Evolutionary conservation across 2,797 vertebrate species (phyloP), one percentile per base, ranked within the genome.

Genomic region (Phrynocephalus vlangalii): DNA sequence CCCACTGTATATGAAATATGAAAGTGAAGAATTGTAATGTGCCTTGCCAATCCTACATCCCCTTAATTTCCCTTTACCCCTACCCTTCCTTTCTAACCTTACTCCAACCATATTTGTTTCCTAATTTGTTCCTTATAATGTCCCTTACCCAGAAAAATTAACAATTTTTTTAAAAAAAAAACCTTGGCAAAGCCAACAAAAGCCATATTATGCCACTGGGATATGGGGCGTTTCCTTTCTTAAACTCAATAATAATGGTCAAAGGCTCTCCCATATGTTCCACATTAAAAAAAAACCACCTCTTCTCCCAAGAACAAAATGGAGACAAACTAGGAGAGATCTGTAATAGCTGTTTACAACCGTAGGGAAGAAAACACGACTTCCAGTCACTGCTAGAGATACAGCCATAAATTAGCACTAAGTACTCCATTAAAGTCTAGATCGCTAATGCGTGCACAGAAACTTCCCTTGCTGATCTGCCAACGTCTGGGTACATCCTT

Each of bases 361-460:
- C 38, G 86, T 82, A 80, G 88, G 88, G 91, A 92, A 77, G 92
- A 90, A 91, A 83, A 91, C 90, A 28, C 8, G 79, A 91, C 88
- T 96, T 94, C 93, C 94, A 95, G 94, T 86, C 95, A 92, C 89
- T 18, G 50, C 76, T 85, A 89, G 8, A 76, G 84, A 86, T 88
- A 73, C 77, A 90, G 22, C 88, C 94, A 89, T 87, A 87, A 91
- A 92, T 92, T 94, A 93, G 95, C 94, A 93, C 94, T 90, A 91
- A 95, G 95, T 95, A 93, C 93, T 87, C 94, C 95, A 96, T 95
- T 96, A 95, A 80, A 95, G 92, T 94, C 82, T 91, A 60, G 93
- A 71, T 88, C 91, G 85, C 92, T 93, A 91, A 87, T 89, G 89
- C 90, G 87, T 93, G 94, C 4, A 63, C 89, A 93, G 94, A 93